phyloP scores from a whole-genome alignment of 1,140 invertebrate genomes.

The Camponotus pennsylvanicus region DNA sequence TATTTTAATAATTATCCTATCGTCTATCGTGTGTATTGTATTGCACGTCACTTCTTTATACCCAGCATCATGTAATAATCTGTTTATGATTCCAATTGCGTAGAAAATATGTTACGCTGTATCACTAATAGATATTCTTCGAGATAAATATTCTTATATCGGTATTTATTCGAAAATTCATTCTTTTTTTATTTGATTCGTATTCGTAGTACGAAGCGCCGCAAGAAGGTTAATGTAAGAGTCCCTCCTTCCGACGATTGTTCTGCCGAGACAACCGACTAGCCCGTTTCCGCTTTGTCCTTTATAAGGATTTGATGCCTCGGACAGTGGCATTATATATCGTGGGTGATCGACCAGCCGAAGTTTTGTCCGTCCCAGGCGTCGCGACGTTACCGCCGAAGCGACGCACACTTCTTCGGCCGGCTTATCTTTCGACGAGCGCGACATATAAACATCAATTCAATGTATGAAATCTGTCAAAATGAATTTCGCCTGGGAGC shows the following conservation, averaged over 20 bases:
- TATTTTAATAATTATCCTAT: not conserved
- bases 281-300: constrained; percentile 67
- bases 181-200: constrained; percentile 25
- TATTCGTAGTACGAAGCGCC: constrained; percentile 32
- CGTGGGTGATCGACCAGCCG: constrained; percentile 61
- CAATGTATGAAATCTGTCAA: constrained; percentile 87
- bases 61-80: not conserved
- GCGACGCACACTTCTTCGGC: constrained; percentile 63
- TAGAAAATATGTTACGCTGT: not conserved
- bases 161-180: constrained; percentile 38
- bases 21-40: no score
- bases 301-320: constrained; percentile 80
- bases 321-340: constrained; percentile 76
- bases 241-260: constrained; percentile 40
- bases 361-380: constrained; percentile 72
- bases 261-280: constrained; percentile 42
- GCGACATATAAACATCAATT: constrained; percentile 85
- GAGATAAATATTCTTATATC: not conserved
- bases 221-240: constrained; percentile 46
- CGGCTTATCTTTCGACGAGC: constrained; percentile 81
- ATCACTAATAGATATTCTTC: not conserved
- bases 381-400: not conserved
- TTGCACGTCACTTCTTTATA: not conserved
- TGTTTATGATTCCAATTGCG: not conserved
- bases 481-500: constrained; percentile 85